Evolutionary conservation across 2,888 invertebrate genomes (phyloP), one percentile per base, ranked within the genome.

Genomic region (Ceratothoa steindachneri): DNA sequence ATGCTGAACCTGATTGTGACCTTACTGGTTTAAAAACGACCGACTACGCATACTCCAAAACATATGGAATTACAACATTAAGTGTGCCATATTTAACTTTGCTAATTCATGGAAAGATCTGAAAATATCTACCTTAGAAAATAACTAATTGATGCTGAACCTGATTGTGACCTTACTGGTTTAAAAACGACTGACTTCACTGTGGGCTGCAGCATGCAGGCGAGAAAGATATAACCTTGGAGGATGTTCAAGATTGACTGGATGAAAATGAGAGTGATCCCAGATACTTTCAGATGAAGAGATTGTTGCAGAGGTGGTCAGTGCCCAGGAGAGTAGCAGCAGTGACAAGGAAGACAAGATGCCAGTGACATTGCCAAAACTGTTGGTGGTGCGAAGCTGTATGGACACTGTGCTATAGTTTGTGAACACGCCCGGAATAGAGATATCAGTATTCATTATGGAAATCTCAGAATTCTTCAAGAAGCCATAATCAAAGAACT

Each of bases 141-240:
- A n/a, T n/a, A n/a, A n/a, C 41, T 41, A 9, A 41, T 41, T 41
- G 71, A 1, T 72, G 15, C 28, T n/a, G 72, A 67, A 0, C 0
- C 52, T 0, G 28, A 73, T 80, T 67, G 81, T 69, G 64, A 80
- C 0, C 4, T 52, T 53, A 1, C 2, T 0, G 53, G 69, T 1
- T 52, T 69, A 28, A 52, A 52, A 28, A 52, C 69, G 1, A 2
- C 0, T 1, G 41, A 68, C 41, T 68, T 55, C 55, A 70, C 55
- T 28, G n/a, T 3, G 7, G 52, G 9, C 60, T 70, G n/a, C 29
- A 60, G 27, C 19, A 15, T 12, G 27, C 70, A 31, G 60, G 70
- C 28, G 60, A 70, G 55, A 55, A 5, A 12, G 60, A 24, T 5
- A 19, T 27, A 15, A 28, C 60, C 15, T 7, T 60, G 24, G 55